Conservation (phyloP, 2,113 vertebrate species). For the Rafetus swinhoei region DNA sequence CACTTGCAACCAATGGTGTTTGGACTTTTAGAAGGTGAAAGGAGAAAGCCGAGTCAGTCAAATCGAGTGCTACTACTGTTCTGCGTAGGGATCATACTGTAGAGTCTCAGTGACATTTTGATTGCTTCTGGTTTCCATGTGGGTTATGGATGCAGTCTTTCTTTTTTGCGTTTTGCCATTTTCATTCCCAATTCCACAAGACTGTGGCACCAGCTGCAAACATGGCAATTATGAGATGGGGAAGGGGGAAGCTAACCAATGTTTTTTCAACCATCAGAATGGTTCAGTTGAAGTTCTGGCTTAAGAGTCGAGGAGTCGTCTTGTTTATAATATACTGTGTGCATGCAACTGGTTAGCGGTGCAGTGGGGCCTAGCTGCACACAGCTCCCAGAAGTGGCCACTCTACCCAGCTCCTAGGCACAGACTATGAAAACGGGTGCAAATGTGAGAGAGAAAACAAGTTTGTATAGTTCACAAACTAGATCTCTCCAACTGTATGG, state of each 20-base stretch:
- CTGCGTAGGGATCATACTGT: neutral
- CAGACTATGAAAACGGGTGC: neutral
- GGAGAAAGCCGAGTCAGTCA: neutral
- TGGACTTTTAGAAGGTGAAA: neutral
- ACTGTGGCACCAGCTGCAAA: neutral
- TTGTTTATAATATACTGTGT: neutral
- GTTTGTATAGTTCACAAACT: constrained; percentile 4
- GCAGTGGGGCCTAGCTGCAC: no score
- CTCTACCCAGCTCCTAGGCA: no score
- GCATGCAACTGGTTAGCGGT: neutral
- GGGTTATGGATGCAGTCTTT: accelerated
- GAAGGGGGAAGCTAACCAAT: neutral
- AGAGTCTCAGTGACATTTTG: neutral
- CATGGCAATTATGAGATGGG: neutral
- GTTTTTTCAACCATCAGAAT: neutral
- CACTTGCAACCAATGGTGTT: neutral
- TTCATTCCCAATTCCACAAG: neutral
- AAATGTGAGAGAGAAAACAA: constrained; percentile 27
- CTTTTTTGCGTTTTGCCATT: neutral
- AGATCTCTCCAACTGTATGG: neutral
- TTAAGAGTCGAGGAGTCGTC: neutral
- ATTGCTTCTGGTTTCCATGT: neutral
- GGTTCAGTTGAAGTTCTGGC: neutral
- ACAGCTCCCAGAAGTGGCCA: no score
- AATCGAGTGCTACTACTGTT: neutral